Evolutionary conservation across 2,113 vertebrate species (phyloP), one percentile per base, ranked within the genome.

Genomic region (Nesoenas mayeri): DNA sequence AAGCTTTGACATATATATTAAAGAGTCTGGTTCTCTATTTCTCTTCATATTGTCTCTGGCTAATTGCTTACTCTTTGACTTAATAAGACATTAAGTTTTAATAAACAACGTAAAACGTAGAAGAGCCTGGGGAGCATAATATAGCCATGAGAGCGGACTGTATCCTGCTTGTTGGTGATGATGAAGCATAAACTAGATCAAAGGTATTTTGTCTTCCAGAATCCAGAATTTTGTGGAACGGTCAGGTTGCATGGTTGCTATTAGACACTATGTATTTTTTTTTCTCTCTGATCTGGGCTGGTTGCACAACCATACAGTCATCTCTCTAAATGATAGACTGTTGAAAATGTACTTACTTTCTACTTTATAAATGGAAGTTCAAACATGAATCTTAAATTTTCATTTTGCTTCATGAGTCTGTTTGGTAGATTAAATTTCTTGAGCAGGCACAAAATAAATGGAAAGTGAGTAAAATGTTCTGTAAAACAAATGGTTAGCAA

Each of bases 1-100:
- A 87, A 81, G 22, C 85, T 92, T 79, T 88, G 69, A 86, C 72
- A 38, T 89, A n/a, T 75, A 56, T 87, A 91, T 91, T 90, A 74
- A 50, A 88, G 32, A 69, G 22, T 50, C 16, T 85, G 5, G 84
- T 83, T 83, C 9, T 64, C 6, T 20, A 11, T 74, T 65, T 70
- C 50, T 70, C 38, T 87, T 65, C 16, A 11, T 74, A 38, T 86
- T 90, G 24, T 88, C 25, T 69, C n/a, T 91, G 56, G 15, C 24
- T 84, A 91, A 67, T 87, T 93, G 29, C 32, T 91, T 91, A 48
- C 5, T 80, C 18, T 71, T 71, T 87, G 44, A 25, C 56, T 92
- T 91, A 95, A 67, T 84, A 85, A 66, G 40, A 47, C 36, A 28
- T 85, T 56, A 8, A 61, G 3, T 78, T 73, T 92, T 89, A 80